phyloP scores from a whole-genome alignment of 1,140 invertebrate genomes.

The Lepidurus couesii region DNA sequence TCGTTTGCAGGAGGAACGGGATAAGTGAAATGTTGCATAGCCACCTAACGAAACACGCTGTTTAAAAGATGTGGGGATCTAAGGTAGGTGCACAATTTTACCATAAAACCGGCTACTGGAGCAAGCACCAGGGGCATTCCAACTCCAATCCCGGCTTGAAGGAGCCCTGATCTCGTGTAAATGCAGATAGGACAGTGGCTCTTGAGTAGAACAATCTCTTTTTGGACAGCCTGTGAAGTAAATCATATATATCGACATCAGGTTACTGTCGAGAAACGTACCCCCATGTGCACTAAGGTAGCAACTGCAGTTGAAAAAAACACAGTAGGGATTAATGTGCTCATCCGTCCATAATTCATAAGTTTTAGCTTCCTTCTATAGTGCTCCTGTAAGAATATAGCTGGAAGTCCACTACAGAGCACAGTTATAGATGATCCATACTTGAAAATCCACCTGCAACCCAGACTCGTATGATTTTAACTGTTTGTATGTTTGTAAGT shows the following conservation, averaged over 20 bases:
- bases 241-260: not conserved
- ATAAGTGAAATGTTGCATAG: slow-evolving; percentile 5
- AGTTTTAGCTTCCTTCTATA: slow-evolving; percentile 23
- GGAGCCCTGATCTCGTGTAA: not conserved
- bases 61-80: too few relatives aligned
- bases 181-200: slow-evolving; percentile 1
- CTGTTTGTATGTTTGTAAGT: not conserved
- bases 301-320: not conserved
- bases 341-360: not conserved
- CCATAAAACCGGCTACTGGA: slow-evolving; percentile 20
- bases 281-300: not conserved
- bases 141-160: slow-evolving; percentile 17
- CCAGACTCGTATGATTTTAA: not conserved
- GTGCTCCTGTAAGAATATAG: not conserved
- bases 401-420: not conserved
- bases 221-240: not conserved
- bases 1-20: not conserved
- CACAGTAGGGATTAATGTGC: slow-evolving; percentile 13
- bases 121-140: not conserved
- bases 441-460: slow-evolving; percentile 15
- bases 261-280: not conserved
- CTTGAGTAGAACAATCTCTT: slow-evolving; percentile 1
- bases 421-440: not conserved
- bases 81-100: not conserved
- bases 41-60: not conserved